A percentile compares a stretch with the other conserved stretches of the same genome.
These are phyloP conservation scores for Caenorhabditis sulstoni DNA, from an alignment of 2,888 invertebrate genomes.

Conservation along the genomic window DNA sequence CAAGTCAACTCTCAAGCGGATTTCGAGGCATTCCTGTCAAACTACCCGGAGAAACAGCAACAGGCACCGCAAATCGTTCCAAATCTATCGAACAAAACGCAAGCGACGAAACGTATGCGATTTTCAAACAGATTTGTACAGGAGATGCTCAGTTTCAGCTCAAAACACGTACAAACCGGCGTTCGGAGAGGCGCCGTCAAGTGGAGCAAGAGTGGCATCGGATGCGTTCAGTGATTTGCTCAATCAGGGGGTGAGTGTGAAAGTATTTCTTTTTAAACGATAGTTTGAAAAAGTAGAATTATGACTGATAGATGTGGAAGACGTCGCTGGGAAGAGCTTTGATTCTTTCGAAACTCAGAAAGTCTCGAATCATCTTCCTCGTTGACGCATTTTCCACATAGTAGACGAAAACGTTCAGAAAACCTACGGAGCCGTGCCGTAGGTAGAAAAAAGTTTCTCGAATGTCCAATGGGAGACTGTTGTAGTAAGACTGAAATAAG, in stretches of 20 bases:
- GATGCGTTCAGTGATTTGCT: slow-evolving; percentile 58
- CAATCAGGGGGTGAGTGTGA: slow-evolving; percentile 46
- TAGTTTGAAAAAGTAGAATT: background rate
- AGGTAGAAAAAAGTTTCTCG: background rate
- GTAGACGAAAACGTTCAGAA: background rate
- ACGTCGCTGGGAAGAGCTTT: background rate
- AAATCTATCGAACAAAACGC: slow-evolving; percentile 13
- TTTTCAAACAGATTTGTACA: background rate
- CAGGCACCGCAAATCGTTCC: slow-evolving; percentile 6
- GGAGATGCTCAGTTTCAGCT: slow-evolving; percentile 53
- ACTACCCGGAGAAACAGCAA: slow-evolving; percentile 54
- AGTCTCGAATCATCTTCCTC: background rate
- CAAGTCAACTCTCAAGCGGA: slow-evolving; percentile 60
- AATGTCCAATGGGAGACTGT: background rate
- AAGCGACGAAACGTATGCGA: slow-evolving; percentile 23
- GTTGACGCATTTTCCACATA: background rate
- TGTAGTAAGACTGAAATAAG: background rate
- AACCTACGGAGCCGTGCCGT: background rate
- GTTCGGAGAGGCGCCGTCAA: slow-evolving; percentile 32
- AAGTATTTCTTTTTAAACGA: too few relatives aligned
- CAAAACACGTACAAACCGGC: slow-evolving; percentile 57
- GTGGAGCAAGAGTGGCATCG: slow-evolving; percentile 37
- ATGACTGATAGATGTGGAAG: background rate
- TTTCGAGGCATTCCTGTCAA: slow-evolving; percentile 58
- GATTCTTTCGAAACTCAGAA: background rate